Evolutionary conservation across 2,797 vertebrate genomes (phyloP).

Genomic region (Sardinella longiceps): DNA sequence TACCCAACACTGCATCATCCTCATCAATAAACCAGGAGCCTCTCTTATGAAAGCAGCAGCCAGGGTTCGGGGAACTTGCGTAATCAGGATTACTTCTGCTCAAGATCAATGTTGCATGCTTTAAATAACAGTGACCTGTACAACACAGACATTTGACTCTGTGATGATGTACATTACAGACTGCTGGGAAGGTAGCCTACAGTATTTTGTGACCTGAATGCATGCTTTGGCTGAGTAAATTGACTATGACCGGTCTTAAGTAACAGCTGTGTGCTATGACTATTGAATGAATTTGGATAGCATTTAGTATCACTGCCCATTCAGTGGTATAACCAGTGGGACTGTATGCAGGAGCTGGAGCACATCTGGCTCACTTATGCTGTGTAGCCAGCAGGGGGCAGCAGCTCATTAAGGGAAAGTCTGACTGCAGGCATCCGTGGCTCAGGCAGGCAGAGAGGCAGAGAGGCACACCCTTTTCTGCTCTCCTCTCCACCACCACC

Average conservation of each 20-base stretch:
- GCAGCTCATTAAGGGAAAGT: background rate
- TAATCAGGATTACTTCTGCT: slow-evolving; percentile 2
- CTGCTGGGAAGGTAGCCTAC: no score
- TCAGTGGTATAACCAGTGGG: background rate
- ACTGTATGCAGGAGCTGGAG: background rate
- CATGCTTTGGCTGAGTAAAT: background rate
- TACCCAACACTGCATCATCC: background rate
- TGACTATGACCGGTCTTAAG: background rate
- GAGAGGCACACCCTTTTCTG: slow-evolving; percentile 10
- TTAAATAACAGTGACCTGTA: background rate
- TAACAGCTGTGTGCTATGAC: background rate
- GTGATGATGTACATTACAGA: background rate
- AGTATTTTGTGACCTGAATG: background rate
- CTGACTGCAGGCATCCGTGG: background rate
- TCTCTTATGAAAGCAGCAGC: slow-evolving; percentile 1
- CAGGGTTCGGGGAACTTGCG: background rate
- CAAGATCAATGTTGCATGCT: background rate
- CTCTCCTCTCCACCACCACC: background rate
- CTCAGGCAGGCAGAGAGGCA: background rate
- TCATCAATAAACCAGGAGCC: slow-evolving; percentile 11
- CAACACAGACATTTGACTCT: background rate
- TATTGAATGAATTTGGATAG: background rate
- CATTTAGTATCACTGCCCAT: background rate
- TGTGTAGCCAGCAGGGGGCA: slow-evolving; percentile 39
- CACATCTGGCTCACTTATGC: background rate